Base-by-base conservation (phyloP, 2,888 invertebrate species). In the Andrena minutula region DNA sequence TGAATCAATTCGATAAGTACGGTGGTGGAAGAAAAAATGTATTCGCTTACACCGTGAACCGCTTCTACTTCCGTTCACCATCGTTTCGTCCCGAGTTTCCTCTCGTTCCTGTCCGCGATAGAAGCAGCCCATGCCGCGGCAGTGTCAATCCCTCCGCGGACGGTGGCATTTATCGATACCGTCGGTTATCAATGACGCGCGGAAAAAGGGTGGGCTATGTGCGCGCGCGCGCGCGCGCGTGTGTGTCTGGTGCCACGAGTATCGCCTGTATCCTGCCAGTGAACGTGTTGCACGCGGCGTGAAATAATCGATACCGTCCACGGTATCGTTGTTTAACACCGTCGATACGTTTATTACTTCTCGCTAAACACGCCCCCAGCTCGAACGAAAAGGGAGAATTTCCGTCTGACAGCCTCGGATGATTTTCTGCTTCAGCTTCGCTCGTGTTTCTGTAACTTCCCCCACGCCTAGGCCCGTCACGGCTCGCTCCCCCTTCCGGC, bases 401-500 rank as follows among this genome's bases (percentile, higher is more conserved):
- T 68, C 68, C 68, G 72, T 63, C 66, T 79, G 79, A 80, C 79
- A 72, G 79, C 20, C n/a, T 56, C 72, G 53, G 72, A 80, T 80
- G 80, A 80, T 80, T 79, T 79, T 79, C 79, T 63, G 79, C 79
- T 12, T 66, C 79, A 53, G 79, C 66, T 26, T 80, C 66, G 61
- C 53, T 61, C 51, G 79, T 79, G 79, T 79, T 79, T 79, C 79
- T 78, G 53, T 35, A 47, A 66, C 79, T 78, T 79, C 79, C 79
- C 70, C 65, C 56, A 26, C 56, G 79, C 60, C 65, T 56, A 28
- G 26, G 63, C 12, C 70, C 73, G 80, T 86, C 86, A 85, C 86
- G 80, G 88, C 90, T 86, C 88, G 86, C n/a, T 88, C 88, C 89
- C 90, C 91, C 88, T 85, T 80, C 83, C 85, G 77, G 79, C 71